Evolutionary conservation across 1,140 invertebrate species (phyloP).

Genomic region (Drosophila parvula): DNA sequence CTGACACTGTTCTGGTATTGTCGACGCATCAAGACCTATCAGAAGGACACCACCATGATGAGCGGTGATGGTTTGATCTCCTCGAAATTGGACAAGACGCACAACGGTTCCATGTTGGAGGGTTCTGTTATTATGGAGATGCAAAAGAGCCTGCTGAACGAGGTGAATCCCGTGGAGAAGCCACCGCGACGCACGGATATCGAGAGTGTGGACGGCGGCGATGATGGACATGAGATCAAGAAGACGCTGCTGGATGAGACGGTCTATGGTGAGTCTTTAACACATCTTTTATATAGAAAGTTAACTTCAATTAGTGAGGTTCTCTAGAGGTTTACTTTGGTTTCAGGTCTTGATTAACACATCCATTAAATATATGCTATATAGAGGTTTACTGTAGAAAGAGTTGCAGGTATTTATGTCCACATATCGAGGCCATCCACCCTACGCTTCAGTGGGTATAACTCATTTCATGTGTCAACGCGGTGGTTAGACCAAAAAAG

Average conservation of each 20-base stretch:
- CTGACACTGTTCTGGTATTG: constrained; percentile 89
- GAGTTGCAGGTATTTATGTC: neutral
- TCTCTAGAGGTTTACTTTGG: too few relatives aligned
- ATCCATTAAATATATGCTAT: neutral
- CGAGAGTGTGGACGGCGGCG: constrained; percentile 88
- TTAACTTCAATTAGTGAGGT: too few relatives aligned
- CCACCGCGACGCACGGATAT: constrained; percentile 89
- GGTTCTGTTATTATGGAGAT: constrained; percentile 88
- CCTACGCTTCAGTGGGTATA: neutral
- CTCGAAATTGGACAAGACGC: constrained; percentile 85
- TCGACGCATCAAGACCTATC: constrained; percentile 85
- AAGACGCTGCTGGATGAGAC: constrained; percentile 90
- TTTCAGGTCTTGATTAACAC: neutral
- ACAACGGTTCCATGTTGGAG: constrained; percentile 86
- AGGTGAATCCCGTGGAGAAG: constrained; percentile 92
- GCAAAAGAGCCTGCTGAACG: constrained; percentile 91
- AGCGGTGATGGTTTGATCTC: constrained; percentile 78
- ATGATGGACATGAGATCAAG: constrained; percentile 91
- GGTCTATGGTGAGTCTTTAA: constrained; percentile 87
- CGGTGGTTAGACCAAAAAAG: constrained; percentile 13
- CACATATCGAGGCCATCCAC: neutral
- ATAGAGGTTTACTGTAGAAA: too few relatives aligned
- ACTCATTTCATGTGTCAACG: constrained; percentile 25
- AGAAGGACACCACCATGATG: constrained; percentile 84
- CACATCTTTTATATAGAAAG: too few relatives aligned